Evolutionary conservation across 2,888 invertebrate species (phyloP).

Genomic region (Dasysyrphus tricinctus): DNA sequence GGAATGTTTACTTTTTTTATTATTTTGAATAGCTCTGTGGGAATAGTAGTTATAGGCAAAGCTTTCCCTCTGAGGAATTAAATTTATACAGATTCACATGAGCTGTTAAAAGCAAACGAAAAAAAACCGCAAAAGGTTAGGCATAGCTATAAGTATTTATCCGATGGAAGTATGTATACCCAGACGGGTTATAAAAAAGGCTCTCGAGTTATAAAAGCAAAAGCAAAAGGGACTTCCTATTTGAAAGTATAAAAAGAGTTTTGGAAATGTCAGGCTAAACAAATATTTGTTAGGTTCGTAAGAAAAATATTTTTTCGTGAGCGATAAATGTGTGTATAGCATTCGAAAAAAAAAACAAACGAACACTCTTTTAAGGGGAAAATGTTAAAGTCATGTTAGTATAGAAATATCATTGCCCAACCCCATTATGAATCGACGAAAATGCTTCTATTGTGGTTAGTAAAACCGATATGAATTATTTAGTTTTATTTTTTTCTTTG

Average conservation of each 20-base stretch:
- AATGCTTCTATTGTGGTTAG: constrained; percentile 5
- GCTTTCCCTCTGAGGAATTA: constrained; percentile 26
- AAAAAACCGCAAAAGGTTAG: constrained; percentile 2
- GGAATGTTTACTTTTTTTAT: constrained; percentile 32
- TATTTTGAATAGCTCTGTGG: constrained; percentile 12
- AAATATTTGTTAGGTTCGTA: constrained; percentile 54
- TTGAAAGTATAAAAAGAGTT: background rate
- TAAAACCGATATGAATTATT: constrained; percentile 26
- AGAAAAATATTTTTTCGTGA: constrained; percentile 8
- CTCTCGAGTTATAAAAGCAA: constrained; percentile 44
- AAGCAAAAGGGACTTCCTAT: background rate
- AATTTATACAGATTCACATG: constrained; percentile 29
- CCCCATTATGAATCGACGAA: background rate
- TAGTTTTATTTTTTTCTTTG: background rate
- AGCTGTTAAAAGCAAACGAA: constrained; percentile 36
- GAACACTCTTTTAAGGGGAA: background rate
- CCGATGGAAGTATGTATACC: no score
- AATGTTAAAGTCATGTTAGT: constrained; percentile 21
- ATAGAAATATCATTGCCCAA: constrained; percentile 8
- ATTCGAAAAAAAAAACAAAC: constrained; percentile 1
- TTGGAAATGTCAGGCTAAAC: constrained; percentile 24
- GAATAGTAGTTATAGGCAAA: constrained; percentile 23
- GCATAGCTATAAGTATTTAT: no score
- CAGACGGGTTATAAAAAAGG: constrained; percentile 29
- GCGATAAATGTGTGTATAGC: background rate